These are phyloP conservation scores for Scaeva pyrastri DNA, from an alignment of 2,888 invertebrate species.

Conservation along the genomic window DNA sequence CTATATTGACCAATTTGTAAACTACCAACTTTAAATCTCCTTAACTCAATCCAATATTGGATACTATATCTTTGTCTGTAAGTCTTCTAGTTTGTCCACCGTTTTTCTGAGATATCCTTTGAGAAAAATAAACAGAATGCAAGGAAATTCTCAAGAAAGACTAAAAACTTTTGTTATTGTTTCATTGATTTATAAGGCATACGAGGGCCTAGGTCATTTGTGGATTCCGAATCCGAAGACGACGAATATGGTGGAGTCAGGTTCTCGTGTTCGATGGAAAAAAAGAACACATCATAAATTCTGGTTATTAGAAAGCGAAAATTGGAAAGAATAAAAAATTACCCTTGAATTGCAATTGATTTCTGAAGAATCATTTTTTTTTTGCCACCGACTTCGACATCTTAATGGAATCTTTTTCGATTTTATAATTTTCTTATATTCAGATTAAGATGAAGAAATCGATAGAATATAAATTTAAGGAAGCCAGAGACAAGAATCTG, in stretches of 20 bases:
- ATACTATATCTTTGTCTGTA: background rate
- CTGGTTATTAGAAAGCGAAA: constrained; percentile 9
- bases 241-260: background rate
- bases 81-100: background rate
- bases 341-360: constrained; percentile 19
- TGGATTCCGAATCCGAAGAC: background rate
- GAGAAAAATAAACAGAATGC: background rate
- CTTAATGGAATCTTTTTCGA: background rate
- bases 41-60: background rate
- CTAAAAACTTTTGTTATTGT: constrained; percentile 22
- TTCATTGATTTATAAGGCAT: constrained; percentile 15
- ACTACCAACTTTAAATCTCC: background rate
- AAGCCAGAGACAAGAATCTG: background rate
- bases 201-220: background rate
- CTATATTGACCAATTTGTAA: background rate
- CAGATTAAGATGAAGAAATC: background rate
- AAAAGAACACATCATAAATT: constrained; percentile 9
- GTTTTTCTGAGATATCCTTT: background rate
- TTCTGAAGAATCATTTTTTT: background rate
- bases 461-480: background rate
- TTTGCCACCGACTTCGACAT: background rate
- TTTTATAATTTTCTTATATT: background rate
- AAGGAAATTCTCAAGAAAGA: background rate
- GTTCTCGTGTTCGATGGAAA: background rate
- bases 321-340: background rate